These are phyloP conservation scores for Phyto melanocephala DNA, from an alignment of 2,888 invertebrate genomes.

Conservation along the genomic window DNA sequence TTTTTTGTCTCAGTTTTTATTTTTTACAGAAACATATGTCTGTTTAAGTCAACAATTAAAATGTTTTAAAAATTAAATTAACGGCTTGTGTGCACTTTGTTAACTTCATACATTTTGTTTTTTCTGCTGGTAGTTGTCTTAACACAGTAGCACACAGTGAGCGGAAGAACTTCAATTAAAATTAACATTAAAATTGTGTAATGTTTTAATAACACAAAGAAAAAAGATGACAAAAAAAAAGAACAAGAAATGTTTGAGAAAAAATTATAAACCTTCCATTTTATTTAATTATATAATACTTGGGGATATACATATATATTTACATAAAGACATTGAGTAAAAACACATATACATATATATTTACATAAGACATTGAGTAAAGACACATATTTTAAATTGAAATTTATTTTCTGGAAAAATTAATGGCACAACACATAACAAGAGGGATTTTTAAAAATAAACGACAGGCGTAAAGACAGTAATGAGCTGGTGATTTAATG, in stretches of 20 bases:
- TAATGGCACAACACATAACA: neutral
- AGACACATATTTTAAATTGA: neutral
- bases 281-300: constrained; percentile 15
- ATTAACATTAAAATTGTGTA: constrained; percentile 31
- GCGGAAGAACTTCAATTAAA: constrained; percentile 40
- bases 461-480: neutral
- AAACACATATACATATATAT: neutral
- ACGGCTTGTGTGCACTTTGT: neutral
- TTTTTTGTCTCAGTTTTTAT: neutral
- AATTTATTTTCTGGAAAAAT: neutral
- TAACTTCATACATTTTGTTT: neutral
- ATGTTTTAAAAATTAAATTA: constrained; percentile 55
- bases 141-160: neutral
- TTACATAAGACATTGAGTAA: neutral
- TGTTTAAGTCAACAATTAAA: constrained; percentile 60
- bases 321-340: neutral
- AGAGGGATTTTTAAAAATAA: neutral
- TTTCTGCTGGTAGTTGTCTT: neutral
- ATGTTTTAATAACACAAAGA: neutral
- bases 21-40: constrained; percentile 41
- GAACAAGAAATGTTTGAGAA: neutral
- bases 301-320: neutral
- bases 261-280: neutral
- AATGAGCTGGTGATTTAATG: constrained; percentile 17
- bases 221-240: neutral